A percentile compares a stretch with the other conserved stretches of the same genome.
Conservation (phyloP, 2,797 vertebrate genomes). For the Gambelia wislizenii region DNA sequence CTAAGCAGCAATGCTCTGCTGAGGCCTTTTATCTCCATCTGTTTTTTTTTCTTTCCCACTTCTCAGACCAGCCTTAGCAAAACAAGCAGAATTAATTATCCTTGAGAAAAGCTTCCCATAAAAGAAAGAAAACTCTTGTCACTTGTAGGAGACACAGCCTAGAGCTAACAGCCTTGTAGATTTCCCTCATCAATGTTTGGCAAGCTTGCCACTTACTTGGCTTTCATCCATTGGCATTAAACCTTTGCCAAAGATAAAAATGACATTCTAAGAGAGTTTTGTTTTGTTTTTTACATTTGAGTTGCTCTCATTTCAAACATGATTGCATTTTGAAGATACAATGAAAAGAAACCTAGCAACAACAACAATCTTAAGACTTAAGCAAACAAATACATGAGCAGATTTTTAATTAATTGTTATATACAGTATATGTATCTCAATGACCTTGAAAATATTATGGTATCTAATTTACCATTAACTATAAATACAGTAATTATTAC, state of each 20-base stretch:
- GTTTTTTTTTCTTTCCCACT: not conserved
- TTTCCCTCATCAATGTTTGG: not conserved
- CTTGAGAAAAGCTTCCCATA: not conserved
- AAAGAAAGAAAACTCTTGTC: not conserved
- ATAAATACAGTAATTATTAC: too few species aligned
- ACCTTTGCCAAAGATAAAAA: slow-evolving; percentile 48
- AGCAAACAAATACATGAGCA: rapidly evolving
- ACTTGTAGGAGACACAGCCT: not conserved
- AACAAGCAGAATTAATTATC: not conserved
- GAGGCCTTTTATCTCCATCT: not conserved
- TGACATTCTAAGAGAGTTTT: not conserved
- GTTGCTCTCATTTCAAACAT: slow-evolving; percentile 61
- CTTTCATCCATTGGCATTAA: not conserved
- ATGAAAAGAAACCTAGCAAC: slow-evolving; percentile 33
- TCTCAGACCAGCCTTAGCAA: not conserved
- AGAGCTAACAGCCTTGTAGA: not conserved
- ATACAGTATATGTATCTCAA: too few species aligned
- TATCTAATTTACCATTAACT: not conserved
- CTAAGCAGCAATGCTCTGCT: not conserved
- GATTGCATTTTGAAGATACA: slow-evolving; percentile 25
- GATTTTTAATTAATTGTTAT: not conserved
- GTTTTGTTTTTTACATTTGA: slow-evolving; percentile 42
- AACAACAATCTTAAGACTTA: not conserved
- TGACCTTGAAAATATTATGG: too few species aligned
- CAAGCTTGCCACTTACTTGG: not conserved